Conservation (phyloP, 2,888 invertebrate species). For the Agriopis marginaria region DNA sequence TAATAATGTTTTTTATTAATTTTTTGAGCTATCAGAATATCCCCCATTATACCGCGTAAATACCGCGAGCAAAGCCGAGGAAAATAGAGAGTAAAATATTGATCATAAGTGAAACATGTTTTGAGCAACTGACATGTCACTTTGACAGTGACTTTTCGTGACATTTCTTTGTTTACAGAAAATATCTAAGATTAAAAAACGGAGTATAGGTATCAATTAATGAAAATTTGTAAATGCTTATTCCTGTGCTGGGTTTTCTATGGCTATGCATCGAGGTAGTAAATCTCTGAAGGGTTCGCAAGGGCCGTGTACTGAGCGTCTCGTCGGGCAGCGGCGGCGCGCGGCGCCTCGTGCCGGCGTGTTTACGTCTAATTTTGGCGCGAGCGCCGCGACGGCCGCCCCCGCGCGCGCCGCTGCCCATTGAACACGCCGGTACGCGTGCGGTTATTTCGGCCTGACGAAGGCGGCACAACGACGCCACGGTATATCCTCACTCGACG, state of each 20-base stretch:
- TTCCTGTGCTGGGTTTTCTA: not conserved
- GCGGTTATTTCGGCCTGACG: slow-evolving; percentile 79
- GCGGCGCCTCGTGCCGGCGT: slow-evolving; percentile 81
- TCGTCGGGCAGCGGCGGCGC: slow-evolving; percentile 59
- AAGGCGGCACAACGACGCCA: slow-evolving; percentile 71
- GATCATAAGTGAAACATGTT: too few species aligned
- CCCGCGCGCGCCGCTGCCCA: slow-evolving; percentile 73
- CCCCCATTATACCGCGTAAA: too few species aligned
- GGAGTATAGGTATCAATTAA: too few species aligned
- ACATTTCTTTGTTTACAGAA: too few species aligned
- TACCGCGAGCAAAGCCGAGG: too few species aligned
- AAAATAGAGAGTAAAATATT: too few species aligned
- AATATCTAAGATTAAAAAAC: too few species aligned
- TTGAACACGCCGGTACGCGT: slow-evolving; percentile 79
- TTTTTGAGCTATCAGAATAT: too few species aligned
- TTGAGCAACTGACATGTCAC: too few species aligned
- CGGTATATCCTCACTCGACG: slow-evolving; percentile 57
- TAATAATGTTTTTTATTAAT: too few species aligned
- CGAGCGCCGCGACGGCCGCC: slow-evolving; percentile 81
- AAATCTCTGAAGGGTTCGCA: slow-evolving; percentile 19
- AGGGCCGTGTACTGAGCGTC: slow-evolving; percentile 44
- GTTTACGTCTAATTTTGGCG: slow-evolving; percentile 86
- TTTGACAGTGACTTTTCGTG: too few species aligned
- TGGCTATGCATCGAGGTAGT: slow-evolving; percentile 9
- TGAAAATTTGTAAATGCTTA: too few species aligned